Base-by-base conservation (phyloP, 2,113 vertebrate species). In the Bolborhynchus lineola region DNA sequence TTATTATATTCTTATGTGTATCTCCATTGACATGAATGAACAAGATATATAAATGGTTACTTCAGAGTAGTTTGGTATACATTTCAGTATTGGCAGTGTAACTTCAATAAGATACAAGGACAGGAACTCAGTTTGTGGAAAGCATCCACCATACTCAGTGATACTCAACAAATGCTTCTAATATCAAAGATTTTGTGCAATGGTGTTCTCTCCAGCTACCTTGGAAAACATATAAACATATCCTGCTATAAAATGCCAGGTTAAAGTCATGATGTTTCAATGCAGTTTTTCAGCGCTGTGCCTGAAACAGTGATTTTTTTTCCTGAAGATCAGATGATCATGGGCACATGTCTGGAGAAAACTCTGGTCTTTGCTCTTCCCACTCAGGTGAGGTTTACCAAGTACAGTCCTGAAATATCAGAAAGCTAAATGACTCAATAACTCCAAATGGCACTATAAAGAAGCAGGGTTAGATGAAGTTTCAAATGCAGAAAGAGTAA, bases 11-110 rank as follows among this genome's bases (percentile, higher is more conserved):
- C 16, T 46, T 85, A 53, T 35, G 15, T 33, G 14, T 23, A 42
- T 12, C 25, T 46, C 33, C 29, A 41, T 0, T 28, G 29, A 21
- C 47, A 59, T 42, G 18, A 86, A 65, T 2, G 19, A 86, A 65
- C 26, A 52, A 72, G n/a, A 21, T 16, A 63, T 28, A 44, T 15
- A 37, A 26, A 41, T 2, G 14, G 55, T 37, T 46, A 53, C n/a
- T 67, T 69, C 4, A 60, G 42, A 69, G 31, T 5, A 62, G 9
- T 0, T 33, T 6, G 8, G n/a, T 25, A 57, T 5, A 14, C 17
- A 62, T 65, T 76, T 83, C 52, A 52, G 18, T 28, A 21, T 16
- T 70, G 37, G 39, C 31, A 83, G 33, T 5, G 23, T 46, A 67
- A 26, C 5, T 37, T 59, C 31, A 28, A 37, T 37, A 70, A 9